Conservation (phyloP, 2,797 vertebrate species). For the Ctenochaetus hawaiiensis region DNA sequence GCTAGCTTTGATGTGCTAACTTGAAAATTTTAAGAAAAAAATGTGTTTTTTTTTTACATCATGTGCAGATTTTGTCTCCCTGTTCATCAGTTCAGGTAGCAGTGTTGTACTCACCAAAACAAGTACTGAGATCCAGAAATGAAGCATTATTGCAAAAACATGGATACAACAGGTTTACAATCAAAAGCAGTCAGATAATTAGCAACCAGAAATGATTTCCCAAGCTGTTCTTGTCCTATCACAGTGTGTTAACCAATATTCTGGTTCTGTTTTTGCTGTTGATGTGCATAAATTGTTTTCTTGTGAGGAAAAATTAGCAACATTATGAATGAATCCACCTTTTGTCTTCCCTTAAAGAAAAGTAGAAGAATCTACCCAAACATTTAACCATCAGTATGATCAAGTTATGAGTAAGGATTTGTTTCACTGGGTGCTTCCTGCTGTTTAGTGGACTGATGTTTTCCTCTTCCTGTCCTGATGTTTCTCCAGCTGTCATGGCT, state of each 20-base stretch:
- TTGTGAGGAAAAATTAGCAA: neutral
- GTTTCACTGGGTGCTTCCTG: neutral
- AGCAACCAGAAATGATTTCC: no score
- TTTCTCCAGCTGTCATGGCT: conserved; percentile 82
- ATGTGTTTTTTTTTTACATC: neutral
- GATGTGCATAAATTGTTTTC: neutral
- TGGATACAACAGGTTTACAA: no score
- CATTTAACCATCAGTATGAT: neutral
- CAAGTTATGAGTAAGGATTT: neutral
- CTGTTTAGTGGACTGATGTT: no score
- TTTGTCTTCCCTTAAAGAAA: neutral
- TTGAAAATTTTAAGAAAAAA: neutral
- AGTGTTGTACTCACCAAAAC: no score
- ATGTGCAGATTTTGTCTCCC: neutral
- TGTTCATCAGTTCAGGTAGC: no score
- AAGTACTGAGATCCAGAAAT: no score
- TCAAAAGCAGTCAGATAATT: no score
- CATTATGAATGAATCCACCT: neutral
- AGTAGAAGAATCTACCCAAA: neutral
- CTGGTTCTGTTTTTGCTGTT: neutral
- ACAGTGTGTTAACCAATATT: neutral
- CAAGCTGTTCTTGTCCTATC: no score
- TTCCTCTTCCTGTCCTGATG: neutral
- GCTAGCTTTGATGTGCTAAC: neutral
- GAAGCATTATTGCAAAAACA: no score